Evolutionary conservation across 2,797 vertebrate species (phyloP).

Genomic region (Gallirallus australis): DNA sequence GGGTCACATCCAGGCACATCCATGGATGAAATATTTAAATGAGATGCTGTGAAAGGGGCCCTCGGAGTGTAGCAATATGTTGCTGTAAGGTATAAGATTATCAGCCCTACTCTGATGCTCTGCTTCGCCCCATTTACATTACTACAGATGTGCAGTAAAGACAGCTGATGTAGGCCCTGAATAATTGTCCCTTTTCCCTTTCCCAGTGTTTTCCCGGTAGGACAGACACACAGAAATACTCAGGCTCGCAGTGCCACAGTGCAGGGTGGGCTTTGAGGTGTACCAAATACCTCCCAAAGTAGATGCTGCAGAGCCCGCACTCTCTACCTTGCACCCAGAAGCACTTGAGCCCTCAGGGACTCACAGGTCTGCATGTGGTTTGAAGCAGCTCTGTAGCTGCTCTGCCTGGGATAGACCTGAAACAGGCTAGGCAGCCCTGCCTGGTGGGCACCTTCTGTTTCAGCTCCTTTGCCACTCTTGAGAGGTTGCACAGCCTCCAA

Average conservation of each 20-base stretch:
- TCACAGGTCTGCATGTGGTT: background rate
- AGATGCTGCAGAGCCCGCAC: background rate
- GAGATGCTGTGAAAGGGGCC: background rate
- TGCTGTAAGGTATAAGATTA: background rate
- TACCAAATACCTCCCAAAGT: background rate
- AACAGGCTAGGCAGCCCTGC: background rate
- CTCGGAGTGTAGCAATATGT: background rate
- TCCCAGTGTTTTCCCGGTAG: background rate
- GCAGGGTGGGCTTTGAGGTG: background rate
- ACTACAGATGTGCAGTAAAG: background rate
- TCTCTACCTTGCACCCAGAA: background rate
- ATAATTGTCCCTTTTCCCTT: background rate
- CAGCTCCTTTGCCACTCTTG: background rate
- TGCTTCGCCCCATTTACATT: fast-evolving
- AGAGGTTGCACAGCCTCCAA: background rate
- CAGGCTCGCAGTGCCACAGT: background rate
- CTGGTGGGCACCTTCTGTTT: background rate
- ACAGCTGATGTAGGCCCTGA: background rate
- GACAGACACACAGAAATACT: background rate
- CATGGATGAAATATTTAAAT: background rate
- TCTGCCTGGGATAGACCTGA: background rate
- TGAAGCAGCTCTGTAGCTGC: background rate
- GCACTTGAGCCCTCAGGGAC: background rate
- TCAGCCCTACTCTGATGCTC: background rate
- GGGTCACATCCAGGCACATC: background rate